Evolutionary conservation across 1,140 invertebrate species (phyloP).

Genomic region (Chrysoperla carnea): DNA sequence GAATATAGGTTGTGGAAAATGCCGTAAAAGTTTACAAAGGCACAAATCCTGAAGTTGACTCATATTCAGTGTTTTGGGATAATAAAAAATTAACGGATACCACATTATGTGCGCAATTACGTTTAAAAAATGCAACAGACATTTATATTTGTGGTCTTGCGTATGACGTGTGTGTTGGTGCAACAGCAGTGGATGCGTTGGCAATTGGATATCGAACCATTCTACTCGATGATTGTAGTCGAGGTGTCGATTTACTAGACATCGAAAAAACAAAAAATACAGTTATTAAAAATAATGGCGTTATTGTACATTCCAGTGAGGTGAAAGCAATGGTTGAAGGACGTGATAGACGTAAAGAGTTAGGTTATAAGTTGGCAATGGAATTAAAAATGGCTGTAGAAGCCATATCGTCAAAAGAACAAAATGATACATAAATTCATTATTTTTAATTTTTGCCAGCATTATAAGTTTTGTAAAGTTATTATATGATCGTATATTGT

Average conservation of each 20-base stretch:
- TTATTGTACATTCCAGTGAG: slow-evolving; percentile 56
- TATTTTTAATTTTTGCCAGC: neutral
- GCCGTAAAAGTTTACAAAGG: slow-evolving; percentile 84
- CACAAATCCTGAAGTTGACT: slow-evolving; percentile 86
- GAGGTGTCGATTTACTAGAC: slow-evolving; percentile 70
- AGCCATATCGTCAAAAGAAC: slow-evolving; percentile 5
- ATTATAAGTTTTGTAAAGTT: neutral
- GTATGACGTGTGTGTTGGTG: slow-evolving; percentile 89
- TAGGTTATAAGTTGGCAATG: slow-evolving; percentile 73
- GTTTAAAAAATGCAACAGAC: slow-evolving; percentile 66
- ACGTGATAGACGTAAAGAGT: slow-evolving; percentile 62
- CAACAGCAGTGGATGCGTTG: slow-evolving; percentile 70
- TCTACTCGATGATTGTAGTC: slow-evolving; percentile 76
- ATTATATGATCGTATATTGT: neutral
- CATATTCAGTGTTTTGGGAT: slow-evolving; percentile 97
- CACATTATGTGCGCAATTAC: slow-evolving; percentile 62
- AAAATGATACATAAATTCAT: neutral
- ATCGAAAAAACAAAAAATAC: slow-evolving; percentile 67
- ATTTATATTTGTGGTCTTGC: slow-evolving; percentile 91
- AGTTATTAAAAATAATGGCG: slow-evolving; percentile 52
- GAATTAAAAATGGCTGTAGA: slow-evolving; percentile 45
- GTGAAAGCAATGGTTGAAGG: slow-evolving; percentile 65
- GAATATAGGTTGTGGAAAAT: slow-evolving; percentile 38
- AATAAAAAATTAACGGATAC: slow-evolving; percentile 84
- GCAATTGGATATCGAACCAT: slow-evolving; percentile 80